Evolutionary conservation across 2,113 vertebrate species (phyloP).

Genomic region (Carassius auratus): DNA sequence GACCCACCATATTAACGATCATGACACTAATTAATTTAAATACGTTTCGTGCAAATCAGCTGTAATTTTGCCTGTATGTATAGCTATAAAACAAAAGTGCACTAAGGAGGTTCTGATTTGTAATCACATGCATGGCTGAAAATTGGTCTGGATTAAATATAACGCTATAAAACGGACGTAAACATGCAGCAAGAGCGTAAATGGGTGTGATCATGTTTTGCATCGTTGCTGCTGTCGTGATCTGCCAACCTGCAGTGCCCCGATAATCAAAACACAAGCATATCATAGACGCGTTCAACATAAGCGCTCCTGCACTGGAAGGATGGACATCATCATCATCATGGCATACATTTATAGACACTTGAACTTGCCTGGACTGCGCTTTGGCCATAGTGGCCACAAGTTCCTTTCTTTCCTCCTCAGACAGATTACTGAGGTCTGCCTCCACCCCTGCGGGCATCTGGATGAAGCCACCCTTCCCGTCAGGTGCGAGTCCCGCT

Average conservation of each 20-base stretch:
- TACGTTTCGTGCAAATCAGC: neutral
- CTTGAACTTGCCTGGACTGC: constrained; percentile 87
- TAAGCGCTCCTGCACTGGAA: constrained; percentile 11
- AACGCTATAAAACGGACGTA: neutral
- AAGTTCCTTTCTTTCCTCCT: constrained; percentile 89
- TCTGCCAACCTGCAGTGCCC: constrained; percentile 56
- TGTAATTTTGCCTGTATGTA: neutral
- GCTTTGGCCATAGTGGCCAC: constrained; percentile 92
- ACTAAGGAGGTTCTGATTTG: neutral
- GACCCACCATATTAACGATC: constrained; percentile 16
- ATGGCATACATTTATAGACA: constrained; percentile 52
- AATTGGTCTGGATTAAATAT: neutral
- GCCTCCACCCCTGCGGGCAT: constrained; percentile 82
- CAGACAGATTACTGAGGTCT: constrained; percentile 89
- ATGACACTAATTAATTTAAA: neutral
- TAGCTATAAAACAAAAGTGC: neutral
- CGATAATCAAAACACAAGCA: constrained; percentile 53
- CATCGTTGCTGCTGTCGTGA: constrained; percentile 52
- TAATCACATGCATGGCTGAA: neutral
- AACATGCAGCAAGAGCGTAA: constrained; percentile 30
- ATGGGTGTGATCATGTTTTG: constrained; percentile 68
- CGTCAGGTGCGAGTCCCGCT: constrained; percentile 84
- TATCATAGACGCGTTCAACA: neutral
- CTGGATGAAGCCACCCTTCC: constrained; percentile 79
- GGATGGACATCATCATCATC: constrained; percentile 18